Conservation (phyloP, 2,888 invertebrate genomes). For the Odiellus spinosus region DNA sequence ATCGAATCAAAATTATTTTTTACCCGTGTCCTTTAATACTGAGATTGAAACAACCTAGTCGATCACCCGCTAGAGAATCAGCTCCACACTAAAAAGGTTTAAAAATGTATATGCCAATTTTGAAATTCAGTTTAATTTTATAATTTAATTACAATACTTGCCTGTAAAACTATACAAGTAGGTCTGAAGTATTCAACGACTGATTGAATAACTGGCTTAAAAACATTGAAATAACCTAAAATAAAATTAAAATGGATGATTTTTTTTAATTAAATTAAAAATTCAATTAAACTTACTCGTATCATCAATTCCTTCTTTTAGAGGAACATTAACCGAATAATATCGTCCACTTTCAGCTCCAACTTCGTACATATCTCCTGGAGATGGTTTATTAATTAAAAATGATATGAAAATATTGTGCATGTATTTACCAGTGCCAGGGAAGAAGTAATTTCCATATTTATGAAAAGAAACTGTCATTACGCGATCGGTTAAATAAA, state of each 20-base stretch:
- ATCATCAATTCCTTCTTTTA: conserved; percentile 60
- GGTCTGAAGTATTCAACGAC: conserved; percentile 96
- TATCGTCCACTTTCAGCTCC: conserved; percentile 90
- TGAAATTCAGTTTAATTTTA: not conserved
- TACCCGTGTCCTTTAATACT: conserved; percentile 83
- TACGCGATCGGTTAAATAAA: conserved; percentile 88
- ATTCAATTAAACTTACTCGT: conserved; percentile 14
- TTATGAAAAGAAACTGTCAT: conserved; percentile 99
- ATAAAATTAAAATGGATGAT: too few species aligned
- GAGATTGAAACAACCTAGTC: conserved; percentile 88
- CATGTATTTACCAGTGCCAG: conserved; percentile 58
- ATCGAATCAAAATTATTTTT: conserved; percentile 9
- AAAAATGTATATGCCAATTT: not conserved
- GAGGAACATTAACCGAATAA: conserved; percentile 94
- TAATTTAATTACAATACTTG: conserved; percentile 11
- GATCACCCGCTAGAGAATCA: conserved; percentile 87
- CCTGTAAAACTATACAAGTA: conserved; percentile 74
- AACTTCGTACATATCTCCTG: conserved; percentile 95
- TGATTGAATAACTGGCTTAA: conserved; percentile 69
- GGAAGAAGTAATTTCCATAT: conserved; percentile 94
- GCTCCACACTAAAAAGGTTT: conserved; percentile 74
- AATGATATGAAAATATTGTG: not conserved
- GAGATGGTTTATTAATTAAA: too few species aligned
- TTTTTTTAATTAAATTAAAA: too few species aligned
- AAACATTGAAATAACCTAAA: too few species aligned